Evolutionary conservation across 2,888 invertebrate genomes (phyloP), one percentile per base, ranked within the genome.

Genomic region (Alloplasta piceator): DNA sequence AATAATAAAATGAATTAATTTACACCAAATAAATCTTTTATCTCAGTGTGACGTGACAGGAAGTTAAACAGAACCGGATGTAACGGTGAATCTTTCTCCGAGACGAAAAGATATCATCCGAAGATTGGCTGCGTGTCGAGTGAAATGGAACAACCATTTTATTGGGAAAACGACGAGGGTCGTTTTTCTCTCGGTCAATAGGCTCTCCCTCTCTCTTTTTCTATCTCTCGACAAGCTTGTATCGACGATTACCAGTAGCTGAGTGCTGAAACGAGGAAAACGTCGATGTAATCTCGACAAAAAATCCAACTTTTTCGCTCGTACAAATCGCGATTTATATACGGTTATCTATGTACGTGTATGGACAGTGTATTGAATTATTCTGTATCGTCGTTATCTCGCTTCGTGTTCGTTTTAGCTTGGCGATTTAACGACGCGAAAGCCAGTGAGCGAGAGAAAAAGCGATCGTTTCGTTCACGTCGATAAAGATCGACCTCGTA

Each of bases 401-500:
- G 63, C 66, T 38, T 39, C 48, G 50, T 12, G 66, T 41, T 66
- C 50, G 66, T 5, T n/a, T 72, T 63, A 38, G 26, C 26, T 14
- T 36, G 43, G 14, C 36, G 68, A 67, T 67, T 61, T 38, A 55
- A 55, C 66, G 52, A 71, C 50, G 14, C 55, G 56, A 63, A 36
- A 14, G 66, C 68, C 56, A 68, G 68, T 55, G 52, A 55, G 56
- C 14, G 16, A 16, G 52, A 55, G 55, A 46, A 39, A 16, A n/a
- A 41, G 46, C 39, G 58, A 43, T 16, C 56, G 38, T 68, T 61
- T 64, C 6, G 12, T 52, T 16, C 16, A 4, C 46, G 41, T 43
- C 63, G 74, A 79, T 70, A 70, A 64, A 74, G 73, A 79, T 74
- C 68, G 74, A 74, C 68, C 56, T 68, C 63, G 73, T 14, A 41